A percentile compares a stretch with the other conserved stretches of the same genome.
Evolutionary conservation across 2,888 invertebrate species (phyloP).

Genomic region (Dioctria rufipes): DNA sequence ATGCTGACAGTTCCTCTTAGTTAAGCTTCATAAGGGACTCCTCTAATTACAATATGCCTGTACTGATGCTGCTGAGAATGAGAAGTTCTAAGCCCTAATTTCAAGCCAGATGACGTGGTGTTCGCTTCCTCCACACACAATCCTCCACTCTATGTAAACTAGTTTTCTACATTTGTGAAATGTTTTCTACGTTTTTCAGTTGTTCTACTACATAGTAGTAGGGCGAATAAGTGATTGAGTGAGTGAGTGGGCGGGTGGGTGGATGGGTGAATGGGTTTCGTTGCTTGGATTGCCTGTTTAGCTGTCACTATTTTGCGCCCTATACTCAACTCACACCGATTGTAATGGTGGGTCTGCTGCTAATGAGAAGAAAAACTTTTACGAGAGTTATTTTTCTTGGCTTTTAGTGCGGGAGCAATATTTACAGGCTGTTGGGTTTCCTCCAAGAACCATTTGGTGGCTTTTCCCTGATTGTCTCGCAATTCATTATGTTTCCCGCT

Average conservation of each 20-base stretch:
- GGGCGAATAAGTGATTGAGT: background rate
- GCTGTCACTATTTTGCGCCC: conserved; percentile 20
- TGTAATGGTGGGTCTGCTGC: background rate
- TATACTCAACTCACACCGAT: background rate
- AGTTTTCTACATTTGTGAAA: conserved; percentile 36
- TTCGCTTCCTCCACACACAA: background rate
- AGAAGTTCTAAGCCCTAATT: conserved; percentile 19
- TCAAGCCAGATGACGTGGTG: conserved; percentile 31
- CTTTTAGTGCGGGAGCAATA: conserved; percentile 42
- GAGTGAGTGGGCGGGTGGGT: too few species aligned
- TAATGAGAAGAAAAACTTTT: conserved; percentile 51
- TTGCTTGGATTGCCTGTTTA: background rate
- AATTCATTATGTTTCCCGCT: conserved; percentile 42
- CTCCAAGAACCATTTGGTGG: conserved; percentile 45
- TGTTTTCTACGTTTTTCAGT: conserved; percentile 7
- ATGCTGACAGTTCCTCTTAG: conserved; percentile 43
- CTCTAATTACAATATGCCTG: conserved; percentile 39
- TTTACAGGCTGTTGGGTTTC: conserved; percentile 47
- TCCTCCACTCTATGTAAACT: conserved; percentile 38
- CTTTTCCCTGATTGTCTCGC: conserved; percentile 44
- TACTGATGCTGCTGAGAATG: background rate
- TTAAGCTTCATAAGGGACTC: conserved; percentile 16
- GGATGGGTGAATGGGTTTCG: background rate
- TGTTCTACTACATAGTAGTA: conserved; percentile 10
- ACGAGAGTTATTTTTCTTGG: conserved; percentile 47